Evolutionary conservation across 2,888 invertebrate genomes (phyloP).

Genomic region (Seira sanloemensis): DNA sequence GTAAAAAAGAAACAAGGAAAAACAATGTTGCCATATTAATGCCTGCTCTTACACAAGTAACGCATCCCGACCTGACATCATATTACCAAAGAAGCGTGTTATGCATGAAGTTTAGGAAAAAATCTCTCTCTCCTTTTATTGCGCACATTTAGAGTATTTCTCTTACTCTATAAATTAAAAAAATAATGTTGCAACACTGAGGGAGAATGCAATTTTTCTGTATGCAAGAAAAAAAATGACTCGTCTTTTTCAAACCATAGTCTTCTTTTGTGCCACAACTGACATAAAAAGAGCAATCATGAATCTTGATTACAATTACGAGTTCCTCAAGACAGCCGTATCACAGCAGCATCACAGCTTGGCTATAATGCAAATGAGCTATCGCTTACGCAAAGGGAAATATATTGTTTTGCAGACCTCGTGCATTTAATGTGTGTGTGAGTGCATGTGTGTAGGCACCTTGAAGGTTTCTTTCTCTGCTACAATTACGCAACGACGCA

Average conservation of each 20-base stretch:
- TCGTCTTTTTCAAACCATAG: neutral
- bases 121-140: neutral
- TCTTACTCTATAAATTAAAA: neutral
- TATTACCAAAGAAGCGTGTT: neutral
- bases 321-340: neutral
- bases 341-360: too few relatives aligned
- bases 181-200: neutral
- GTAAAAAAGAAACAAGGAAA: neutral
- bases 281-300: neutral
- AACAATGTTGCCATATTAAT: conserved; percentile 4
- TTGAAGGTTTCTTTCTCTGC: neutral
- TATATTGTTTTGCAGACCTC: neutral
- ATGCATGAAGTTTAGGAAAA: conserved; percentile 4
- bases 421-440: neutral
- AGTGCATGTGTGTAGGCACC: neutral
- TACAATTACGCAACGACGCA: neutral
- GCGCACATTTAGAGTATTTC: neutral
- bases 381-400: neutral
- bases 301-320: neutral
- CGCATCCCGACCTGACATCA: neutral
- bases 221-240: neutral
- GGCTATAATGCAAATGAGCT: neutral
- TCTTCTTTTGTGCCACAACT: neutral
- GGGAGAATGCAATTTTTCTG: neutral
- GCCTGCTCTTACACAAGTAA: neutral